Evolutionary conservation across 30 jellyfish, hydroid and myxozoan species (phyloP), one percentile per base, ranked within the genome.

Genomic region (Chrysaora quinquecirrha): DNA sequence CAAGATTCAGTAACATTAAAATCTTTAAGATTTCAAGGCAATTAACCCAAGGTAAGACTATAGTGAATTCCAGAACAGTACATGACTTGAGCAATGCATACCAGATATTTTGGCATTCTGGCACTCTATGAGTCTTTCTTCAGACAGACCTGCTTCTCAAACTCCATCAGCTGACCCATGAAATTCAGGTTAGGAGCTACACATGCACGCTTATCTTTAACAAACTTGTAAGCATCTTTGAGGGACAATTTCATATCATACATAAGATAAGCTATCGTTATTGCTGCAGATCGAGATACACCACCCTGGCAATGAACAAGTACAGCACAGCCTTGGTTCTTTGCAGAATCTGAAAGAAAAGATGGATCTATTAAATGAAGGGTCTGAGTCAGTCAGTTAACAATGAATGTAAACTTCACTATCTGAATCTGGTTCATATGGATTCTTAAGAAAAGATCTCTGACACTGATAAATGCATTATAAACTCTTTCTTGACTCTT

Each of bases 301-400:
- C 98, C 98, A 43, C 96, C 98, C 46, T 93, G 98, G 58, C 98
- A 93, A 75, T 93, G 98, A 47, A 93, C 94, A 9, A 93, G 69
- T 4, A 87, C 98, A n/a, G 97, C 83, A 48, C 85, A 73, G 32
- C 90, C 90, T 35, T 82, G 56, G 1, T 61, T 79, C 67, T 72
- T 93, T 22, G 98, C 98, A 58, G 83, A 77, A 18, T 87, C 98
- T 93, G 49, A 12, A 38, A n/a, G 1, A 27, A 71, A 38, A n/a
- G n/a, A n/a, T n/a, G n/a, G n/a, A n/a, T n/a, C n/a, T n/a, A n/a
- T n/a, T n/a, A n/a, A n/a, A n/a, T n/a, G n/a, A n/a, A n/a, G n/a
- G n/a, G n/a, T n/a, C n/a, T n/a, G n/a, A n/a, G n/a, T n/a, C n/a
- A n/a, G n/a, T n/a, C n/a, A n/a, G n/a, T n/a, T n/a, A n/a, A n/a